Base-by-base conservation (phyloP, 2,113 vertebrate genomes). In the Numenius arquata region DNA sequence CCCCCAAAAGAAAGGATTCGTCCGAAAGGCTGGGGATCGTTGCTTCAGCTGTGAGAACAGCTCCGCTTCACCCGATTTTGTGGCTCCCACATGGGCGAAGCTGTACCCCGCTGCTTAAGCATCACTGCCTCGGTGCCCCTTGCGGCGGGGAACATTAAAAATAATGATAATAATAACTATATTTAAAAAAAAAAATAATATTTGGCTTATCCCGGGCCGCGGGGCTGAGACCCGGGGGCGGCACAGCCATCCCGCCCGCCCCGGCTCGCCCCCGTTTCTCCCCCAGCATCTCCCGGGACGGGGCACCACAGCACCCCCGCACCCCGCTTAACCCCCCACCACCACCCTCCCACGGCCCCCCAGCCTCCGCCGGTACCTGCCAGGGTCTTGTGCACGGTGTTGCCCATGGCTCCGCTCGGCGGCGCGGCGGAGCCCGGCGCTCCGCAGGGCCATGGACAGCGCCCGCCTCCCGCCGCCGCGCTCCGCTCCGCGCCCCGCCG, bases 351-450 rank as follows among this genome's bases (percentile, higher is more conserved):
- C 53, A 17, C 26, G 17, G 17, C 53, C 55, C 55, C 55, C 27
- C 55, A 17, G 17, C 5, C 52, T 30, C 10, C 48, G 48, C 58
- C n/a, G 63, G 84, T 95, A 97, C 97, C 97, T 97, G 97, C 88
- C 95, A 97, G 77, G 32, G 95, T 97, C 90, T 97, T 97, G 96
- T 97, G 96, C 95, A 84, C 97, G 70, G 97, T 96, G 95, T 97
- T 97, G 93, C 97, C 97, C 96, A 97, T 97, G 74, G 55, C 96
- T 94, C 78, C 72, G 74, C 78, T 86, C 62, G 72, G 85, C 89
- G 88, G 72, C 89, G 65, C 72, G 81, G 76, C 75, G 74, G 93
- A 73, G 90, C 88, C 63, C 77, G 22, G 55, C 45, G 84, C 78
- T 78, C 71, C 50, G 79, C 71, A 79, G 87, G 90, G 79, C 96